Evolutionary conservation across 2,888 invertebrate species (phyloP), one percentile per base, ranked within the genome.

Genomic region (Eurytoma adleriae): DNA sequence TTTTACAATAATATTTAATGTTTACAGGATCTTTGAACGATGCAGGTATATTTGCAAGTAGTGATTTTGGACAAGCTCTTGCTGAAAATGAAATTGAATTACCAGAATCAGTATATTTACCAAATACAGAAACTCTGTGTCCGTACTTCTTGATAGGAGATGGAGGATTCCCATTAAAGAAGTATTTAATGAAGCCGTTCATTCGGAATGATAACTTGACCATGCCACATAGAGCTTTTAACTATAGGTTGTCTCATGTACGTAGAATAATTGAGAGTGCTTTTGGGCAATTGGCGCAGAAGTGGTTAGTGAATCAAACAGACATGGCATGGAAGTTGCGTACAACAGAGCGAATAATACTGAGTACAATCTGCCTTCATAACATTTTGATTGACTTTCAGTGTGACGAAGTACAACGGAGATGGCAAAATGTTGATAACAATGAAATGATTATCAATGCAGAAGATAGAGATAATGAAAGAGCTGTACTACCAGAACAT

Each of bases 81-180:
- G 56, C 18, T n/a, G 18, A 18, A 56, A 56, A 56, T 56, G 18
- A 56, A 54, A 54, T 54, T 1, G n/a, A 54, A 54, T n/a, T 64
- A n/a, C 64, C 40, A 30, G 30, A 13, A 64, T 14, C 16, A 27
- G 5, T 7, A 16, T 27, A 10, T 64, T 30, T 64, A 16, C 64
- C 64, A 3, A 14, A 40, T 13, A 14, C 40, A 13, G 30, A 64
- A 13, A 27, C 18, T 13, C 12, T 27, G 14, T 30, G 10, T 13
- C 40, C 64, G 2, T 18, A 64, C n/a, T 64, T n/a, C 30, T 27
- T 64, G 13, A 40, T 64, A n/a, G 64, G 64, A 27, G 64, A 30
- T 64, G 64, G 64, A 64, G 40, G 27, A 14, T 64, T 64, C 30
- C 64, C 64, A 64, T 16, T 64, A 27, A 64, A 64, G n/a, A 64